Conservation (phyloP, 1,140 invertebrate genomes). For the Lepidostoma basale region DNA sequence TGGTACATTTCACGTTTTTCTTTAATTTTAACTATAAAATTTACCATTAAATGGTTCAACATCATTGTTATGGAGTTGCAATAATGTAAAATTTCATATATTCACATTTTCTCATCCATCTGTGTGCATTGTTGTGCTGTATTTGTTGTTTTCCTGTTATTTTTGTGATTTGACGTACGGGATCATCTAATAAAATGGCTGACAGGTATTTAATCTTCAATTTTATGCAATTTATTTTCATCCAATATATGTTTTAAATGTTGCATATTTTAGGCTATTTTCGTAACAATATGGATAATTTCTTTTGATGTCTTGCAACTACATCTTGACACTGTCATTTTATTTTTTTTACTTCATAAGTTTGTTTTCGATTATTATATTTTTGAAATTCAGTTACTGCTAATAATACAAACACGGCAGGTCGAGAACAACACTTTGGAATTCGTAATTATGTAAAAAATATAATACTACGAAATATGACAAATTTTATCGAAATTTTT, state of each 20-base stretch:
- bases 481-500: too few species aligned
- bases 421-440: too few species aligned
- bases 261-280: not conserved
- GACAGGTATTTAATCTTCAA: constrained; percentile 29
- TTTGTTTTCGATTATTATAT: too few species aligned
- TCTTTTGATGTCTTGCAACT: not conserved
- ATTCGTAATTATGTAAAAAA: too few species aligned
- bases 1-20: constrained; percentile 17
- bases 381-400: too few species aligned
- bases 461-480: too few species aligned
- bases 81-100: not conserved
- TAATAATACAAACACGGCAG: too few species aligned
- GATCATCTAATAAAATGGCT: constrained; percentile 38
- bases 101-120: not conserved
- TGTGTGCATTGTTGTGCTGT: not conserved
- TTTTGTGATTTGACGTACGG: constrained; percentile 39
- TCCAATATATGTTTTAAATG: too few species aligned
- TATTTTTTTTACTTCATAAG: too few species aligned
- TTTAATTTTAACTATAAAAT: not conserved
- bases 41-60: not conserved
- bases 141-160: constrained; percentile 21
- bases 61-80: not conserved
- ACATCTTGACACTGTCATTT: not conserved
- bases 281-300: not conserved
- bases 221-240: constrained; percentile 10